Evolutionary conservation across 2,797 vertebrate genomes (phyloP), one percentile per base, ranked within the genome.

Genomic region (Erethizon dorsatum): DNA sequence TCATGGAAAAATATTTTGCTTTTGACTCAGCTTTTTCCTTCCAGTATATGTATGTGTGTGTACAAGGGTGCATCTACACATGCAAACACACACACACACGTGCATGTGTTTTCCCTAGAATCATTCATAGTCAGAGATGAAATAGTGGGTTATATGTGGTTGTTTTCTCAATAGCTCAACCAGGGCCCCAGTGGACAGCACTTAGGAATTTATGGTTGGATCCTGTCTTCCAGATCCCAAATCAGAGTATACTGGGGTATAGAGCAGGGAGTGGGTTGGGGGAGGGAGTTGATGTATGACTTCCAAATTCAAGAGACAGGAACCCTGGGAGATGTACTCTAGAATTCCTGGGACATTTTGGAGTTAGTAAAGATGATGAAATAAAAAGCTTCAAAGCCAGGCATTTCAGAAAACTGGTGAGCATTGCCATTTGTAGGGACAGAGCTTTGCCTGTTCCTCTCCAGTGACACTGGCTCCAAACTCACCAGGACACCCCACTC

Each of bases 1-100:
- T 93, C 67, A 73, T 7, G 33, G 69, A 18, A 85, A 96, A 86
- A 89, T 80, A 65, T 92, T 83, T 94, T 73, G 45, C 50, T 87
- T 96, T 93, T 65, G 90, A 73, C 56, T 78, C 79, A 3, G 33
- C 47, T 67, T 47, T 24, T 77, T 18, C 47, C 59, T 83, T 85
- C n/a, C 5, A 10, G 26, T 7, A 28, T 28, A 17, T 15, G 11
- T 45, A 37, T 31, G 0, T 13, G 41, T 31, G 20, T 14, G 10
- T 20, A 12, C 2, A 9, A 31, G 9, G 2, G 7, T 11, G 0
- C 10, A 5, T 17, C 10, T 12, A 1, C 5, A 28, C 24, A 6
- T 15, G 14, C 10, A 11, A 6, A 18, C 65, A 41, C 28, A n/a
- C 4, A 13, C n/a, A 41, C 13, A 15, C n/a, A 50, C 6, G 14